Conservation (phyloP, 37 sponge, comb jelly and placozoan species). For the Dysidea cf. avara region DNA sequence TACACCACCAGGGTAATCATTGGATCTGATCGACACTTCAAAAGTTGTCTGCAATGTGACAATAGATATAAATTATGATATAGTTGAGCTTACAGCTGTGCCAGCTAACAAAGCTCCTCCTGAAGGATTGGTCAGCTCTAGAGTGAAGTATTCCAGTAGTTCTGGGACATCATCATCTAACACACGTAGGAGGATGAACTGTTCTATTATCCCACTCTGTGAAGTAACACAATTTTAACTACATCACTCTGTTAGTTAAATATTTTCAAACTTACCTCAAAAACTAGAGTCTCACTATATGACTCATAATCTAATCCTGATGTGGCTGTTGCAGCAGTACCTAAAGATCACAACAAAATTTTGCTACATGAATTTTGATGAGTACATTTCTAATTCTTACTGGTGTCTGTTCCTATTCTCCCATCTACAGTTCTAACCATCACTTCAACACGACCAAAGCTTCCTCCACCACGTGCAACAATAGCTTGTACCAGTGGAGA, state of each 20-base stretch:
- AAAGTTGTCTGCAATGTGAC: conserved; percentile 29
- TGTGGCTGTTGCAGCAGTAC: background rate
- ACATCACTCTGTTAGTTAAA: background rate
- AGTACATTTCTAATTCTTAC: background rate
- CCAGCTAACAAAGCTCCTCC: conserved; percentile 60
- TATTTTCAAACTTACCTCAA: conserved; percentile 17
- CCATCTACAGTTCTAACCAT: conserved; percentile 23
- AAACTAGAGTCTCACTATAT: conserved; percentile 24
- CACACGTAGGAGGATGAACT: conserved; percentile 31
- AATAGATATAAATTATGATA: background rate
- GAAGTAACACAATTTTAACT: too few relatives aligned
- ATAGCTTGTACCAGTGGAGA: conserved; percentile 4
- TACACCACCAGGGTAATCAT: conserved; percentile 64
- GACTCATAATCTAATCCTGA: conserved; percentile 37
- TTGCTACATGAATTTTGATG: background rate
- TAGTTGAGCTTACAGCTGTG: conserved; percentile 33
- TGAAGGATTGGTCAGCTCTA: conserved; percentile 52
- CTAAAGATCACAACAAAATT: background rate
- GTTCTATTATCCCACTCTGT: conserved; percentile 25
- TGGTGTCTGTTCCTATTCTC: background rate
- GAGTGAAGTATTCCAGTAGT: conserved; percentile 60
- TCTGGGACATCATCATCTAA: conserved; percentile 79
- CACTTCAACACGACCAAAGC: conserved; percentile 38
- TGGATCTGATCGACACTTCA: conserved; percentile 43
- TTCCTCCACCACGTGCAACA: conserved; percentile 34